Base-by-base conservation (phyloP, 1,140 invertebrate genomes). In the Danaus melanippus region DNA sequence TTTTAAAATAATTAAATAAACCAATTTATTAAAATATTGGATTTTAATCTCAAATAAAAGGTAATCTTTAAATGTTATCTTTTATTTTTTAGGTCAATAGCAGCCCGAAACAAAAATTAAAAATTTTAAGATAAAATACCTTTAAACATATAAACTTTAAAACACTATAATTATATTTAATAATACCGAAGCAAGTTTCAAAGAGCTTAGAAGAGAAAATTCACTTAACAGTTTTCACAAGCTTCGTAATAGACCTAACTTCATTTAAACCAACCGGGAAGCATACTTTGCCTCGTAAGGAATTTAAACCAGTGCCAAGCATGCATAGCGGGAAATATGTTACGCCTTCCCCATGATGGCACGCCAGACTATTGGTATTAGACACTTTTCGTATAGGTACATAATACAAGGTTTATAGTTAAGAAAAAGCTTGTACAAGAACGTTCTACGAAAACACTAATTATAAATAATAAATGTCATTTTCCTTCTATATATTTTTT, bases 241-340 rank as follows among this genome's bases (percentile, higher is more conserved):
- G 56, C 56, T 58, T 39, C 47, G 56, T 58, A 58, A 58, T 58
- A 58, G 40, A 58, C 56, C 50, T 51, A 48, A 52, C 45, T 58
- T 58, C 56, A 53, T 58, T 58, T 58, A 50, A 58, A 58, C 53
- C 49, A 48, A 42, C 50, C 41, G 53, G 48, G 32, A 50, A 50
- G 56, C 56, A 58, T 53, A 53, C 50, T 58, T 52, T 48, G 52
- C 40, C 52, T 58, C 50, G 56, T 58, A 52, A 53, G 56, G 56
- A 58, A 58, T 58, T 58, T 58, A 43, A 50, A 46, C 46, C 45
- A 21, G 56, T 52, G 56, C 56, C 56, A 58, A 58, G 56, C 50
- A 53, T 58, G 50, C 45, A 44, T 47, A 58, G 39, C 50, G 44
- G 15, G 42, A 52, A 46, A 51, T 52, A 52, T 58, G 51, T 46